Evolutionary conservation across 2,797 vertebrate genomes (phyloP).

Genomic region (Alosa sapidissima): DNA sequence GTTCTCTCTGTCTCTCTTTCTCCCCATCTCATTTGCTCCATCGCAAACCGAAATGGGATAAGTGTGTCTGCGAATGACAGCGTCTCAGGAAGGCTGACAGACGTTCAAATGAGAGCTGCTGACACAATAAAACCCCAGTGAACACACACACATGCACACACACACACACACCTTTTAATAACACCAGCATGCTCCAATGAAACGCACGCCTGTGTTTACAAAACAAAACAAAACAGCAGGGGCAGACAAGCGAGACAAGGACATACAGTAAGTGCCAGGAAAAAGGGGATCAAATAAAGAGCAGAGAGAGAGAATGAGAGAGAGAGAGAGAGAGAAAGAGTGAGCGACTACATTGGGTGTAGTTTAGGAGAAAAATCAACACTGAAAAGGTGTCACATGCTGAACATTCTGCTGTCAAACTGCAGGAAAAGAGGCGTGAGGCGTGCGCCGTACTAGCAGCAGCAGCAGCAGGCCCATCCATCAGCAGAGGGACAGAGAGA

Average conservation of each 20-base stretch:
- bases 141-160: background rate
- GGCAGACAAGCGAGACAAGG: conserved; percentile 20
- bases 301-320: conserved; percentile 58
- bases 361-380: conserved; percentile 3
- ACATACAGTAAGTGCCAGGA: background rate
- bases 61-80: background rate
- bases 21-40: conserved; percentile 26
- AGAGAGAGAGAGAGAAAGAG: background rate
- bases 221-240: conserved; percentile 35
- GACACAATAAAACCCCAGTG: conserved; percentile 31
- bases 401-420: background rate
- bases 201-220: conserved; percentile 41
- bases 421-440: background rate
- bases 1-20: conserved; percentile 3
- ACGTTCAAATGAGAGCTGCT: conserved; percentile 29
- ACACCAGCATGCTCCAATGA: conserved; percentile 38
- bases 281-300: background rate
- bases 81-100: conserved; percentile 30
- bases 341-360: background rate
- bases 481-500: background rate
- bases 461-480: background rate
- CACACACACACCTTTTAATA: background rate
- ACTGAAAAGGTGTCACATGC: background rate
- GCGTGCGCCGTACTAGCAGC: too few species aligned
- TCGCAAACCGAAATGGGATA: conserved; percentile 18